phyloP scores from a whole-genome alignment of 2,888 invertebrate genomes.

The Eumerus sabulonum region DNA sequence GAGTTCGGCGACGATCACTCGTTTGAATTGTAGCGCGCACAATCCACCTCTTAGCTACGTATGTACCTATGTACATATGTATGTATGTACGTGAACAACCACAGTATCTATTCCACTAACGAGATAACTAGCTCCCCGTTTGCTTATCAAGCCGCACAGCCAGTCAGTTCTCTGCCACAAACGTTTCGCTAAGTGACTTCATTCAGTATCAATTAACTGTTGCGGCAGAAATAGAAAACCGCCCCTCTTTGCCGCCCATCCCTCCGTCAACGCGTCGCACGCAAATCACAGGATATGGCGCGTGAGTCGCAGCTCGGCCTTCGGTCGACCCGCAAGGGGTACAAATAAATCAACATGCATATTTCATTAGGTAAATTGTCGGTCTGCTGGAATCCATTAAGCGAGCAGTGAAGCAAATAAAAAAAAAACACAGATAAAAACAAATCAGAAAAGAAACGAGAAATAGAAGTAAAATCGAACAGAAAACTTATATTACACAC shows the following conservation, averaged over 20 bases:
- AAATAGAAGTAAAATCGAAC: slow-evolving; percentile 64
- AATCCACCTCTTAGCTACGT: slow-evolving; percentile 39
- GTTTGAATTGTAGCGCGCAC: slow-evolving; percentile 35
- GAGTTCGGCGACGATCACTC: slow-evolving; percentile 29
- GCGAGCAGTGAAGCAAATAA: slow-evolving; percentile 57
- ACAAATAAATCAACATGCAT: slow-evolving; percentile 68
- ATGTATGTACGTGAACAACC: no score
- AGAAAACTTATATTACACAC: slow-evolving; percentile 68
- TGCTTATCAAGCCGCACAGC: slow-evolving; percentile 64
- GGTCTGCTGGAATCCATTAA: slow-evolving; percentile 68
- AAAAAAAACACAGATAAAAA: slow-evolving; percentile 9
- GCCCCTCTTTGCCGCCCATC: slow-evolving; percentile 5
- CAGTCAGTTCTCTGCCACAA: slow-evolving; percentile 70
- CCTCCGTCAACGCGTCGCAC: background rate
- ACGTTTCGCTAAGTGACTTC: slow-evolving; percentile 76
- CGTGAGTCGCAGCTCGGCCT: slow-evolving; percentile 8
- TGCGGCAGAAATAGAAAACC: slow-evolving; percentile 66
- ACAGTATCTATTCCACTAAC: slow-evolving; percentile 18
- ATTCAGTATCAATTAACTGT: slow-evolving; percentile 78
- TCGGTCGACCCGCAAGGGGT: slow-evolving; percentile 35
- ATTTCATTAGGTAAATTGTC: slow-evolving; percentile 69
- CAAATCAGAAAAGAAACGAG: background rate
- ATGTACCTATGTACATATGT: no score
- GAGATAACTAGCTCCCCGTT: slow-evolving; percentile 54
- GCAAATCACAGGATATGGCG: slow-evolving; percentile 42